Evolutionary conservation across 2,113 vertebrate genomes (phyloP).

Genomic region (Microcebus jonahi): DNA sequence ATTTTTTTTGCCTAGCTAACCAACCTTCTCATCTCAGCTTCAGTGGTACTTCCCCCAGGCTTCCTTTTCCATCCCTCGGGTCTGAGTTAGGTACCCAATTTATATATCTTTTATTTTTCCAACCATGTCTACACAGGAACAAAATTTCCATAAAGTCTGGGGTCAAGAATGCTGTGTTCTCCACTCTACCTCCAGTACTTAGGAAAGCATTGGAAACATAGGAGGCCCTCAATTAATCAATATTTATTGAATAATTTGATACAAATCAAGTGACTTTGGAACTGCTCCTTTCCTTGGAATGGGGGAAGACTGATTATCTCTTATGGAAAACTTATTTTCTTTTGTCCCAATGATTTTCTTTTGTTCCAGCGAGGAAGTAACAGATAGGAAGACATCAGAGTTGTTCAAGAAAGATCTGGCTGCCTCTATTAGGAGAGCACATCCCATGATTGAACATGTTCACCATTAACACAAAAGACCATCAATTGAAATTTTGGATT

Average conservation of each 20-base stretch:
- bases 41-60: background rate
- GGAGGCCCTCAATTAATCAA: background rate
- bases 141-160: background rate
- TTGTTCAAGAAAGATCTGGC: background rate
- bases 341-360: background rate
- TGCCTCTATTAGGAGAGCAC: background rate
- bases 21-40: background rate
- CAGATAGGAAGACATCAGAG: background rate
- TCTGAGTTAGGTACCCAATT: background rate
- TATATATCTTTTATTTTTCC: constrained; percentile 19
- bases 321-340: background rate
- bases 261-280: constrained; percentile 18
- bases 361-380: background rate
- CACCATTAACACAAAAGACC: background rate
- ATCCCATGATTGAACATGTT: background rate
- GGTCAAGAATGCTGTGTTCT: background rate
- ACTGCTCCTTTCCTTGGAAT: background rate
- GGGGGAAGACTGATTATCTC: background rate
- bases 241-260: constrained; percentile 10
- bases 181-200: background rate
- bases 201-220: background rate
- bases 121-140: background rate
- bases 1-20: background rate
- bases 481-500: background rate
- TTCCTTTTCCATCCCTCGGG: background rate